These are phyloP conservation scores for Anabacerthia variegaticeps DNA, from an alignment of 2,797 vertebrate genomes.

Conservation along the genomic window DNA sequence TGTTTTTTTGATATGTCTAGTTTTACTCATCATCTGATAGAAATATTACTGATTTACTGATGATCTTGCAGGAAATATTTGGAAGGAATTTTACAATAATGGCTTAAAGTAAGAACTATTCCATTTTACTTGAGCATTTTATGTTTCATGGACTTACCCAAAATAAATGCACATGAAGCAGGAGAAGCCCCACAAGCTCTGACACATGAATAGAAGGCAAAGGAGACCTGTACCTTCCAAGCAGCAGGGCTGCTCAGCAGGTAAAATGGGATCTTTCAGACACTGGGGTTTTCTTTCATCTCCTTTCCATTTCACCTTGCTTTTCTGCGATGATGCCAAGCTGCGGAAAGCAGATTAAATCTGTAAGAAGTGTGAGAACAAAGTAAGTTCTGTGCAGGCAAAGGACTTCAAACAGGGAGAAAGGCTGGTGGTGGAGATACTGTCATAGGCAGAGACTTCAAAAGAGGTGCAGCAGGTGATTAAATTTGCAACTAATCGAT, in stretches of 20 bases:
- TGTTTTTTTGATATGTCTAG: not conserved
- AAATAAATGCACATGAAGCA: not conserved
- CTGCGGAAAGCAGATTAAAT: not conserved
- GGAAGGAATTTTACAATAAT: not conserved
- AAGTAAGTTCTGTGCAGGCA: not conserved
- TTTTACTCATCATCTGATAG: not conserved
- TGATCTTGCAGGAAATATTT: not conserved
- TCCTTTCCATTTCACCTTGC: not conserved
- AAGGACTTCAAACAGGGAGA: not conserved
- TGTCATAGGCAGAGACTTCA: not conserved
- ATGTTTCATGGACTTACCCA: not conserved
- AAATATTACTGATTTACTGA: not conserved
- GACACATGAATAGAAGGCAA: not conserved
- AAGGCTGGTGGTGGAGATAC: not conserved
- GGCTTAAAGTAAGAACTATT: not conserved
- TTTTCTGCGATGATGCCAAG: not conserved
- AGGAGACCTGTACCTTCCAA: not conserved
- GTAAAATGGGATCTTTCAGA: not conserved
- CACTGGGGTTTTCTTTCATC: not conserved
- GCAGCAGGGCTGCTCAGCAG: not conserved
- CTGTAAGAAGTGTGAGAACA: conserved; percentile 1
- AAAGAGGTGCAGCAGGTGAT: not conserved
- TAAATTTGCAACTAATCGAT: not conserved
- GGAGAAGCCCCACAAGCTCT: not conserved
- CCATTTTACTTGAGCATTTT: not conserved